Conservation (phyloP, 1,140 invertebrate species). For the Cardiocondyla obscurior region DNA sequence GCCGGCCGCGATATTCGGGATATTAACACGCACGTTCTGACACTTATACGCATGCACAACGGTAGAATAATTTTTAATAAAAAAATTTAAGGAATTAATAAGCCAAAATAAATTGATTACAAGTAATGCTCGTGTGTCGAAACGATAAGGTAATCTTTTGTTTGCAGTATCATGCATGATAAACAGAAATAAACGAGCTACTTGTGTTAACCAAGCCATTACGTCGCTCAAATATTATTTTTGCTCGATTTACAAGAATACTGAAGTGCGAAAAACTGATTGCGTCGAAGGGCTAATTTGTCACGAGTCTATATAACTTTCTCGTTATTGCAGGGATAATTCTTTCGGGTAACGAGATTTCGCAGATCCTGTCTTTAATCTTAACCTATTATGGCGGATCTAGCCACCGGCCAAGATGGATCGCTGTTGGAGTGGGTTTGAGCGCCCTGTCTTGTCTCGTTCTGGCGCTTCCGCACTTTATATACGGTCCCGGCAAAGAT, state of each 20-base stretch:
- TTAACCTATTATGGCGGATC: conserved; percentile 86
- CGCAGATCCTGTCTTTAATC: conserved; percentile 86
- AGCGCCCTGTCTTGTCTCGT: conserved; percentile 88
- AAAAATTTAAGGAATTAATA: neutral
- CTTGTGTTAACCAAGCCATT: neutral
- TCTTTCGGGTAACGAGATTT: conserved; percentile 89
- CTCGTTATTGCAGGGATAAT: conserved; percentile 85
- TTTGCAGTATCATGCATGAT: neutral
- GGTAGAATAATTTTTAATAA: neutral
- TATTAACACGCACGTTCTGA: neutral
- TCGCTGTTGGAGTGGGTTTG: conserved; percentile 86
- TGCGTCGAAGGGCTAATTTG: neutral
- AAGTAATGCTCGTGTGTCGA: neutral
- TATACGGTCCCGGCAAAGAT: conserved; percentile 87
- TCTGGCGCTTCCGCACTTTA: conserved; percentile 87
- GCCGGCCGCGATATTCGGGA: conserved; percentile 27
- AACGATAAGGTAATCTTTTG: conserved; percentile 27
- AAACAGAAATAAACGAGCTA: neutral
- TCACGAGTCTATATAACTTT: neutral
- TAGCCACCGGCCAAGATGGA: conserved; percentile 87
- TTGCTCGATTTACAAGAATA: neutral
- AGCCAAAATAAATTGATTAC: neutral
- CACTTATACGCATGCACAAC: neutral
- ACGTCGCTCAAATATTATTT: neutral
- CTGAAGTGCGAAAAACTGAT: neutral